Conservation (phyloP, 2,113 vertebrate genomes). For the Laterallus jamaicensis region DNA sequence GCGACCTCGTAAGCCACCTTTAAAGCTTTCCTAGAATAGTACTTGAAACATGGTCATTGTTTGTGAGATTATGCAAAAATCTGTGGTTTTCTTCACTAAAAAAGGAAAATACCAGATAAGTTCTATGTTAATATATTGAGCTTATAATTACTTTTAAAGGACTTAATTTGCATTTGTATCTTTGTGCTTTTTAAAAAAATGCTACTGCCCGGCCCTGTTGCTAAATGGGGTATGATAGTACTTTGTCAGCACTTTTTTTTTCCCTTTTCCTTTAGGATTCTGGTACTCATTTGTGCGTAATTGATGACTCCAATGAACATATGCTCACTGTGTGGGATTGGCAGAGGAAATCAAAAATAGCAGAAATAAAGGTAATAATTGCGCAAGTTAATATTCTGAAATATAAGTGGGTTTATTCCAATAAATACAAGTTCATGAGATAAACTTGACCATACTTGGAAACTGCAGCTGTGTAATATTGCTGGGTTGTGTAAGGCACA, state of each 20-base stretch:
- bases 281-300: slow-evolving; percentile 91
- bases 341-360: slow-evolving; percentile 93
- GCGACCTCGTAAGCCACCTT: background rate
- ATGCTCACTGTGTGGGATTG: slow-evolving; percentile 99
- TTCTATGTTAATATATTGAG: too few species aligned
- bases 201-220: background rate
- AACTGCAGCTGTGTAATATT: background rate
- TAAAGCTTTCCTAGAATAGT: background rate
- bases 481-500: background rate
- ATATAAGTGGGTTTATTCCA: background rate
- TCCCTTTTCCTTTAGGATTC: slow-evolving; percentile 82
- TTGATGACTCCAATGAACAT: slow-evolving; percentile 97
- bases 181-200: background rate
- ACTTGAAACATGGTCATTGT: background rate
- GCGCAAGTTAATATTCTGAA: background rate
- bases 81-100: background rate
- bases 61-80: background rate
- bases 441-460: background rate
- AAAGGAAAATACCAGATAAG: background rate
- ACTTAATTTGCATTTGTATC: background rate
- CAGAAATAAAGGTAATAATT: slow-evolving; percentile 92
- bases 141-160: background rate
- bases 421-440: background rate
- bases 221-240: background rate
- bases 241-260: background rate